phyloP scores from a whole-genome alignment of 2,113 vertebrate species.

The Ictalurus punctatus region DNA sequence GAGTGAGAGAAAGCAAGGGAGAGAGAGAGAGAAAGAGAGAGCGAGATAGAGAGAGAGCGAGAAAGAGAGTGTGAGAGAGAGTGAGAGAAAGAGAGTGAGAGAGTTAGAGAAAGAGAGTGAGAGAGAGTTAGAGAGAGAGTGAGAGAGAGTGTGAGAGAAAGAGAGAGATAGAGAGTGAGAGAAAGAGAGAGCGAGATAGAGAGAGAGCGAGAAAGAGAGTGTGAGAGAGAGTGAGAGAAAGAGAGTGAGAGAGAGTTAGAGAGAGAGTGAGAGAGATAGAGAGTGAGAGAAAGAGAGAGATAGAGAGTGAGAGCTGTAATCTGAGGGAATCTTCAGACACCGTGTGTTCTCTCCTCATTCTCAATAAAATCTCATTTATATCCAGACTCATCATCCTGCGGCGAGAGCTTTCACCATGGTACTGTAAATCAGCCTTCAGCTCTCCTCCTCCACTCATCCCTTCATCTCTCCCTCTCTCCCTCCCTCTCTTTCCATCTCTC shows the following conservation, averaged over 20 bases:
- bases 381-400: background rate
- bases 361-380: slow-evolving; percentile 10
- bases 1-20: background rate
- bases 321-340: background rate
- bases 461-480: background rate
- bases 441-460: background rate
- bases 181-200: background rate
- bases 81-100: background rate
- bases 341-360: background rate
- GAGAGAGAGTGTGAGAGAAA: too few species aligned
- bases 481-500: background rate
- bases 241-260: slow-evolving; percentile 14
- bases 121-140: background rate
- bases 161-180: too few species aligned
- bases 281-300: too few species aligned
- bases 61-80: background rate
- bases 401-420: slow-evolving; percentile 25
- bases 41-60: background rate
- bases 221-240: background rate
- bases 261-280: background rate
- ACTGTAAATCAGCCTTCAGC: slow-evolving; percentile 25
- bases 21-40: background rate
- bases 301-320: background rate
- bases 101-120: background rate
- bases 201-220: too few species aligned